These are phyloP conservation scores for Coranthus polyacanthus DNA, from an alignment of 2,797 vertebrate genomes.

Conservation along the genomic window DNA sequence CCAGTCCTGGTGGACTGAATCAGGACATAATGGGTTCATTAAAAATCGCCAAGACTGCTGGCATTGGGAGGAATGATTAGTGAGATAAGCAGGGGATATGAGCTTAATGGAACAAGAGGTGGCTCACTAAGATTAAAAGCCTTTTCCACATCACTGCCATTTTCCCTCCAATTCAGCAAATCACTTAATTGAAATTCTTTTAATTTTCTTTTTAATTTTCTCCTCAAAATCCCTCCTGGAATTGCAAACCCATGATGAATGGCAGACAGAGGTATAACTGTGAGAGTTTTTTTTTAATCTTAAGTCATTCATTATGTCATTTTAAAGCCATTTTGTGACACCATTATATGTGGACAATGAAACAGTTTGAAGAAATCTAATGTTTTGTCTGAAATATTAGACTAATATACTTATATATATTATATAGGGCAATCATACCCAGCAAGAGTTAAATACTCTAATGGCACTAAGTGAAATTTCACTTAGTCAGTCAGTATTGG, in stretches of 20 bases:
- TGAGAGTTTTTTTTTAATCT: constrained; percentile 54
- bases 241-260: constrained; percentile 67
- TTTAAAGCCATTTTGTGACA: constrained; percentile 31
- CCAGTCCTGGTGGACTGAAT: constrained; percentile 77
- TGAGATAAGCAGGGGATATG: constrained; percentile 83
- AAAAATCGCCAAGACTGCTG: constrained; percentile 76
- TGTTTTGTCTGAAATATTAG: constrained; percentile 23
- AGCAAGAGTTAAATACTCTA: neutral
- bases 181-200: constrained; percentile 84
- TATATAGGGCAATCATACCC: neutral
- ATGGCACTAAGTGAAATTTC: neutral
- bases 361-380: constrained; percentile 29
- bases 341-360: constrained; percentile 26
- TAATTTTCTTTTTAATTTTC: constrained; percentile 83
- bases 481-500: constrained; percentile 16
- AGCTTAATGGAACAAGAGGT: constrained; percentile 82
- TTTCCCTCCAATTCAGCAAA: constrained; percentile 79
- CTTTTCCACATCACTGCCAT: constrained; percentile 82
- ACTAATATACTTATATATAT: too few relatives aligned
- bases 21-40: constrained; percentile 77
- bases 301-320: constrained; percentile 52
- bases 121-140: constrained; percentile 83
- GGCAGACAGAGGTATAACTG: constrained; percentile 54
- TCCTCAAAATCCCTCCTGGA: constrained; percentile 71
- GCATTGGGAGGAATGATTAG: constrained; percentile 83